phyloP scores from a whole-genome alignment of 2,113 vertebrate species.

The Thunnus maccoyii region DNA sequence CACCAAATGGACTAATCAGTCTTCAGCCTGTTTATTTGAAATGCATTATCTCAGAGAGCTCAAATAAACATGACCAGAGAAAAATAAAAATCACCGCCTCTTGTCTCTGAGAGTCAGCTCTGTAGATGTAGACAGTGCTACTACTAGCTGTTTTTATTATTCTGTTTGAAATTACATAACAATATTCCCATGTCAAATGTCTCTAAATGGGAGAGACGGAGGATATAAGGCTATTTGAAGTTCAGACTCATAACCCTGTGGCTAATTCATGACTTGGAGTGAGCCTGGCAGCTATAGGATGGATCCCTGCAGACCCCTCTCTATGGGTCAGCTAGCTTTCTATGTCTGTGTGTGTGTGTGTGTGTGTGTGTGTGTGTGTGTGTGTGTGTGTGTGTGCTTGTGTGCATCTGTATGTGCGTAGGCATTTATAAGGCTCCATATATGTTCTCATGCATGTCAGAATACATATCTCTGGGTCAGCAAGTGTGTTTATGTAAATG shows the following conservation, averaged over 20 bases:
- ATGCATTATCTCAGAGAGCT: neutral
- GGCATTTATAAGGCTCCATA: neutral
- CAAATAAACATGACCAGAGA: neutral
- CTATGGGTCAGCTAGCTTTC: conserved; percentile 13
- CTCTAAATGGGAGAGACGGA: conserved; percentile 3
- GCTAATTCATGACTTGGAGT: conserved; percentile 35
- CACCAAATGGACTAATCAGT: conserved; percentile 14
- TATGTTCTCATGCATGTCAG: conserved; percentile 35
- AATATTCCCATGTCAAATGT: conserved; percentile 28
- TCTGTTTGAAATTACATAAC: conserved; percentile 36
- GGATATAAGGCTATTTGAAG: conserved; percentile 26
- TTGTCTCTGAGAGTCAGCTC: neutral
- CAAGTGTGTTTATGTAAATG: neutral
- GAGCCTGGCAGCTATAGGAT: conserved; percentile 30
- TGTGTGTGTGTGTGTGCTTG: too few species aligned
- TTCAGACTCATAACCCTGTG: conserved; percentile 38
- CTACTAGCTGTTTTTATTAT: neutral
- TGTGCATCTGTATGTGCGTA: neutral
- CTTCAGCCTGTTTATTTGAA: conserved; percentile 8
- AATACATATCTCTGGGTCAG: conserved; percentile 7
- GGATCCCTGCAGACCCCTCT: conserved; percentile 11
- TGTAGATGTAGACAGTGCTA: neutral
- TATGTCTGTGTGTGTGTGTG: neutral
- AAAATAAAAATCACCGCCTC: neutral
- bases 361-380: too few species aligned